Evolutionary conservation across 2,113 vertebrate genomes (phyloP), one percentile per base, ranked within the genome.

Genomic region (Shinisaurus crocodilurus): DNA sequence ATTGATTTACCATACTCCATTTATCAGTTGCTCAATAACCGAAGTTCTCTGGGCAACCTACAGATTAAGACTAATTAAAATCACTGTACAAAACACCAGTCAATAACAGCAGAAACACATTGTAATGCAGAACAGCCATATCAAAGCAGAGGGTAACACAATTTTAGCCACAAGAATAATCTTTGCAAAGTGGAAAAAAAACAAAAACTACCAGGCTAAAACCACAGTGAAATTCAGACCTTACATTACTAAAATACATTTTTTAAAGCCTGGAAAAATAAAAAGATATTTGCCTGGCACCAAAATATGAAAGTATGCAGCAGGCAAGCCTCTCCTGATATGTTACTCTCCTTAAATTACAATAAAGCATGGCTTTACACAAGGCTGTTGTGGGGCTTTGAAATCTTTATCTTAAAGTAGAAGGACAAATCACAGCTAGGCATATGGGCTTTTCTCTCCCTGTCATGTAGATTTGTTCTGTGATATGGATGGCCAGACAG

Each of bases 381-480:
- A 89, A 85, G 67, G 7, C 18, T 74, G 0, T 5, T 3, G 0
- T 0, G 18, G 32, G 37, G 10, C 16, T 81, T 0, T 7, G 37
- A 0, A 81, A 34, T 77, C 25, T 16, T 79, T 50, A 10, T 76
- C 23, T 50, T 77, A 29, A 76, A n/a, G n/a, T 63, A 50, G 84
- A 90, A 88, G 0, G 4, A 5, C 34, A n/a, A 75, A 50, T 18
- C 20, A 29, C 8, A 60, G 6, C 23, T 43, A 57, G 1, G 63
- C 23, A 84, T 76, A 25, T 85, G 70, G 1, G 65, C 80, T 72
- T 80, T 6, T 79, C 40, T 48, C 18, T 27, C 34, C 3, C 27
- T 37, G 6, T 72, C 0, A 0, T 86, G 77, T 69, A 99, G 99
- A 96, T 6, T 96, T 99, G 86, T 99, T 98, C 95, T 96, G 97